Percentiles rank a stretch among this genome's conserved stretches.
These are phyloP conservation scores for Hiodon tergisus DNA, from an alignment of 2,113 vertebrate species.

Conservation along the genomic window DNA sequence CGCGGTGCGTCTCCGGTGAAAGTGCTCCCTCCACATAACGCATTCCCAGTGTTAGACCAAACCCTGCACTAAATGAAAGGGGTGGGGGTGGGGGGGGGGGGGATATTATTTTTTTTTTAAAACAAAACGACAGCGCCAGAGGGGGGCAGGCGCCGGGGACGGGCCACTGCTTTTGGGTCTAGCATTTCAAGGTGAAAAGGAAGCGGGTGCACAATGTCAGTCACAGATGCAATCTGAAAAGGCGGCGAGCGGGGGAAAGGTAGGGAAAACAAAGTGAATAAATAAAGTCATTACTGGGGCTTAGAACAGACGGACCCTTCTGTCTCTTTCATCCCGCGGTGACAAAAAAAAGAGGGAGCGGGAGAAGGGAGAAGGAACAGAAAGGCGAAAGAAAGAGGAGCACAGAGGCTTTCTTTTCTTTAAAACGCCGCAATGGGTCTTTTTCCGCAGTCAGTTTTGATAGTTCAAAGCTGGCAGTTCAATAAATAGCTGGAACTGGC, in stretches of 20 bases:
- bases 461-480: slow-evolving; percentile 99
- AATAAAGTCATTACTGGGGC: slow-evolving; percentile 85
- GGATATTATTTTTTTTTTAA: background rate
- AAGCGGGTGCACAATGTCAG: slow-evolving; percentile 76
- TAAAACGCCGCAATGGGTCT: slow-evolving; percentile 88
- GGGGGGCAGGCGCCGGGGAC: slow-evolving; percentile 16
- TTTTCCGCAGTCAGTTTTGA: slow-evolving; percentile 88
- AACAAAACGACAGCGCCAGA: background rate
- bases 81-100: slow-evolving; percentile 9
- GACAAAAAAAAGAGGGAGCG: slow-evolving; percentile 72
- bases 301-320: slow-evolving; percentile 81
- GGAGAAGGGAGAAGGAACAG: slow-evolving; percentile 64
- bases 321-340: slow-evolving; percentile 83
- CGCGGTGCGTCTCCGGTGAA: background rate
- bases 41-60: background rate
- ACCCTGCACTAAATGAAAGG: background rate
- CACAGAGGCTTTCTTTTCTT: slow-evolving; percentile 84
- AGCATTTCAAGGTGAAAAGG: slow-evolving; percentile 88
- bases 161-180: slow-evolving; percentile 35
- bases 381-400: slow-evolving; percentile 66
- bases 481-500: slow-evolving; percentile 99
- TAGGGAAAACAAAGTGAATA: slow-evolving; percentile 70
- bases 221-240: slow-evolving; percentile 76
- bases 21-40: background rate
- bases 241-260: slow-evolving; percentile 55